Evolutionary conservation across 2,888 invertebrate genomes (phyloP).

Genomic region (Drosophila mimica): DNA sequence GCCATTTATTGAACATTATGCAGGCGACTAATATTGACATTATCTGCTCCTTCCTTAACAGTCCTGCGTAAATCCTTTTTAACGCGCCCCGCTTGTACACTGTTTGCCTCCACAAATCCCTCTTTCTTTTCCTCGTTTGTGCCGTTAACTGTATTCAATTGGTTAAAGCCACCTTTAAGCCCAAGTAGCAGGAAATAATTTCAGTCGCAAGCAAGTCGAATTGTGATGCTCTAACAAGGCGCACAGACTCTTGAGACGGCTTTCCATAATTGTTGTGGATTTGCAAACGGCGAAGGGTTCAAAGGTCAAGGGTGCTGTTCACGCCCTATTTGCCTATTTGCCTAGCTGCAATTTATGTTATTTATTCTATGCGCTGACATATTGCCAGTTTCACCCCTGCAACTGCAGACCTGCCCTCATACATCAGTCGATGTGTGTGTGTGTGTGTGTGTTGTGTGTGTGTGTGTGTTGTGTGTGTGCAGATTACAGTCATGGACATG

Average conservation of each 20-base stretch:
- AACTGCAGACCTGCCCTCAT: constrained; percentile 64
- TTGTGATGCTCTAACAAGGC: constrained; percentile 3
- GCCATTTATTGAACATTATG: constrained; percentile 82
- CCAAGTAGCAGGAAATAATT: not conserved
- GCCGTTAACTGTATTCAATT: constrained; percentile 38
- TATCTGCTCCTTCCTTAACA: constrained; percentile 67
- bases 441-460: no score
- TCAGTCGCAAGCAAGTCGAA: not conserved
- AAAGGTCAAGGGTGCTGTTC: constrained; percentile 24
- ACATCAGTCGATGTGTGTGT: constrained; percentile 59
- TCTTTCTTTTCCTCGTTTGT: not conserved
- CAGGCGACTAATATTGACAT: constrained; percentile 83
- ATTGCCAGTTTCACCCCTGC: constrained; percentile 58
- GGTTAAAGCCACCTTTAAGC: constrained; percentile 7
- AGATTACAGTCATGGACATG: constrained; percentile 54
- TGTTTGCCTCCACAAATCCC: not conserved
- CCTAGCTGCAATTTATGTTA: constrained; percentile 70
- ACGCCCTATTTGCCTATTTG: constrained; percentile 26
- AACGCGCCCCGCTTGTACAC: constrained; percentile 9
- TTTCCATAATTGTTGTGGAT: not conserved
- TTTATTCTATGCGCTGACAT: constrained; percentile 71
- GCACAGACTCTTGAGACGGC: not conserved
- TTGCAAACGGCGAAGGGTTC: not conserved
- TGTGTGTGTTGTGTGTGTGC: constrained; percentile 28
- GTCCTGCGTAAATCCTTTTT: constrained; percentile 57